Percentiles rank a stretch among this genome's conserved stretches.
Conservation (phyloP, 2,113 vertebrate genomes). For the Accipiter cooperii region DNA sequence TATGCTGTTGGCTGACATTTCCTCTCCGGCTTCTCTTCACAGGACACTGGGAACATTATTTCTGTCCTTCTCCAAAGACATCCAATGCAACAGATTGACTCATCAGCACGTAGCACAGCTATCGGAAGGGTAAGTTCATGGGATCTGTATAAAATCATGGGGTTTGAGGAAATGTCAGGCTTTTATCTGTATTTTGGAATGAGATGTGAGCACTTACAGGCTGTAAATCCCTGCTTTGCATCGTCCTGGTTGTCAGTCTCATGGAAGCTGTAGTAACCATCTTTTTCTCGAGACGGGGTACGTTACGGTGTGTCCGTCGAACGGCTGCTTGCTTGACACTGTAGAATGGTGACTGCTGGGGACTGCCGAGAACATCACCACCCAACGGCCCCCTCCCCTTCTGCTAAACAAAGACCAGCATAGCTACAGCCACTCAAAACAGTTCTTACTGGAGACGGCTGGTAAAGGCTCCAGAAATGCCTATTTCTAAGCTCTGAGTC, state of each 20-base stretch:
- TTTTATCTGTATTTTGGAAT: not conserved
- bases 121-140: not conserved
- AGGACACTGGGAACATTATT: not conserved
- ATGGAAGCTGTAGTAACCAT: not conserved
- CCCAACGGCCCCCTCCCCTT: not conserved
- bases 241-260: not conserved
- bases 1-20: conserved; percentile 36
- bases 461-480: not conserved
- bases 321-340: fast-evolving
- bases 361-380: not conserved
- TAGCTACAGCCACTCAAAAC: not conserved
- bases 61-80: conserved; percentile 24
- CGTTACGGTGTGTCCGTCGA: no score
- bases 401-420: not conserved
- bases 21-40: not conserved
- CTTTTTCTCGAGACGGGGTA: not conserved
- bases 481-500: not conserved
- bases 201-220: not conserved
- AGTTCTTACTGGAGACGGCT: not conserved
- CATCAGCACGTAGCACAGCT: not conserved
- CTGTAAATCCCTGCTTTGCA: not conserved
- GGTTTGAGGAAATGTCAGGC: not conserved
- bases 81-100: not conserved
- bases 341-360: not conserved
- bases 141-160: not conserved